Percentiles rank a stretch among this genome's conserved stretches.
phyloP scores from a whole-genome alignment of 2,888 invertebrate species.

The Melolontha melolontha region DNA sequence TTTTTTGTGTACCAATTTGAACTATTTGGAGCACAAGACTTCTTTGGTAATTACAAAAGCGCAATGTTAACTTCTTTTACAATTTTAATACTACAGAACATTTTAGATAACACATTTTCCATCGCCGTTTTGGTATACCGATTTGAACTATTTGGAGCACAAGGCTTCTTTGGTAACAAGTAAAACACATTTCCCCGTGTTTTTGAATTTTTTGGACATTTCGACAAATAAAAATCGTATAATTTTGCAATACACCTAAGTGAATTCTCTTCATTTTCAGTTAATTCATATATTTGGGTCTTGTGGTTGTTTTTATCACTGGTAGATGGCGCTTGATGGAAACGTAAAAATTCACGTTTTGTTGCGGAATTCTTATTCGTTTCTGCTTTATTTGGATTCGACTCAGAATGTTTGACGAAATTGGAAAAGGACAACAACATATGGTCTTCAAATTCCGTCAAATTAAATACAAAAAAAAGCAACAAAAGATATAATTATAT shows the following conservation, averaged over 20 bases:
- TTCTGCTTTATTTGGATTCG: constrained; percentile 80
- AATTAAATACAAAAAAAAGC: too few relatives aligned
- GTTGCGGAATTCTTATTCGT: constrained; percentile 66
- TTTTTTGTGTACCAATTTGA: constrained; percentile 97
- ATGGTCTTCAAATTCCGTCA: constrained; percentile 93
- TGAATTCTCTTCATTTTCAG: constrained; percentile 93
- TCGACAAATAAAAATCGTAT: constrained; percentile 96
- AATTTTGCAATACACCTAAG: constrained; percentile 94
- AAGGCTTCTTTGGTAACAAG: constrained; percentile 91
- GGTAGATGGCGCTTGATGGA: constrained; percentile 90
- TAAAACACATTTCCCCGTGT: constrained; percentile 95
- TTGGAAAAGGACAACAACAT: constrained; percentile 94
- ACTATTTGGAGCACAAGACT: constrained; percentile 94
- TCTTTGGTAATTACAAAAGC: constrained; percentile 92
- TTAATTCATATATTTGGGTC: constrained; percentile 83
- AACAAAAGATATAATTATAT: too few relatives aligned
- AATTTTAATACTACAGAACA: constrained; percentile 93
- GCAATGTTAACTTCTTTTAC: too few relatives aligned
- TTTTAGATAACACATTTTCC: constrained; percentile 86
- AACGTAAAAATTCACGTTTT: constrained; percentile 87
- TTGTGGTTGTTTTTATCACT: constrained; percentile 71
- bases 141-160: constrained; percentile 95
- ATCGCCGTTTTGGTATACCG: constrained; percentile 93
- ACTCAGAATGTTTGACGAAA: constrained; percentile 96
- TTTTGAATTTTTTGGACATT: constrained; percentile 95